phyloP scores from a whole-genome alignment of 2,888 invertebrate genomes.

The Creontiades dilutus region DNA sequence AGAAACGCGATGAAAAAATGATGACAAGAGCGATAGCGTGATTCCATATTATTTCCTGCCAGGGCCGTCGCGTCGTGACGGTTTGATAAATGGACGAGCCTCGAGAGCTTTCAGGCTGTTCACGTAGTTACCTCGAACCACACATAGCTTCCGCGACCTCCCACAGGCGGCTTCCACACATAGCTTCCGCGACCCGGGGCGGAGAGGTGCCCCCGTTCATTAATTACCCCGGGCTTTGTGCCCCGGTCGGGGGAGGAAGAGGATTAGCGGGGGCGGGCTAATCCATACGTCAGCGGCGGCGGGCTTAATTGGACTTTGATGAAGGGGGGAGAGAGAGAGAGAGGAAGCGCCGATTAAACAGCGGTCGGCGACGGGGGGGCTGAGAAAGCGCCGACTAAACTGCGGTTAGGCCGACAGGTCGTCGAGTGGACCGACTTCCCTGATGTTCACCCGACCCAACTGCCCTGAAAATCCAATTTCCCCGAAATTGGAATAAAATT shows the following conservation, averaged over 20 bases:
- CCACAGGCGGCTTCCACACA: neutral
- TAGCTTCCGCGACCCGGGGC: neutral
- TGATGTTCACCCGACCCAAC: too few species aligned
- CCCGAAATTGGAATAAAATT: too few species aligned
- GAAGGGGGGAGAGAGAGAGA: neutral
- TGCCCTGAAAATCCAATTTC: too few species aligned
- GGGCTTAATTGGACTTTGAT: conserved; percentile 52
- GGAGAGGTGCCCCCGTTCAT: neutral
- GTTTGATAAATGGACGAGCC: conserved; percentile 55
- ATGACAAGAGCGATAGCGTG: conserved; percentile 52
- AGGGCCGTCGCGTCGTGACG: neutral
- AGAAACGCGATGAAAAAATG: conserved; percentile 52
- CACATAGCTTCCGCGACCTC: neutral
- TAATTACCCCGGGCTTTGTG: conserved; percentile 48
- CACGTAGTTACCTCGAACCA: neutral
- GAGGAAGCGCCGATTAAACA: neutral
- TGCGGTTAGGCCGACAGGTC: neutral
- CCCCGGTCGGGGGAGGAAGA: too few species aligned
- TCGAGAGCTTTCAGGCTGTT: conserved; percentile 43
- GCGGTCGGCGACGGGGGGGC: neutral
- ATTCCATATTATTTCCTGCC: conserved; percentile 52
- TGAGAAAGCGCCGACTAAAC: conserved; percentile 8
- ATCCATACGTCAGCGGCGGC: conserved; percentile 28
- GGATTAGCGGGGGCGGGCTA: conserved; percentile 21
- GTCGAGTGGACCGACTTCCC: too few species aligned